Evolutionary conservation across 2,888 invertebrate genomes (phyloP), one percentile per base, ranked within the genome.

Genomic region (Agonopterix arenella): DNA sequence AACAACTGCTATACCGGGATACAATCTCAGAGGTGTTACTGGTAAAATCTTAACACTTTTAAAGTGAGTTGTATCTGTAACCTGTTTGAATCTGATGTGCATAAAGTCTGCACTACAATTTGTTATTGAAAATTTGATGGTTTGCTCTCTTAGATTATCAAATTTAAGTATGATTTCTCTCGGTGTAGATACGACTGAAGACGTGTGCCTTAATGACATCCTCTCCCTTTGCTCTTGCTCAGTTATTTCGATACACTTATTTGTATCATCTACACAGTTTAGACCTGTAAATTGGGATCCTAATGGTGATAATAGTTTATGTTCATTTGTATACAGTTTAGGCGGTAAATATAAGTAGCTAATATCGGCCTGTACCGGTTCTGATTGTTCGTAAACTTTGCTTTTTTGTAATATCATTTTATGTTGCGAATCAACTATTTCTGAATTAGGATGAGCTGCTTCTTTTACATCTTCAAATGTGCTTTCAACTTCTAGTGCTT

Each of bases 1-100:
- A 7, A 51, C 53, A 8, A 60, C 58, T 45, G 76, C 47, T 52
- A 84, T 57, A 8, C 88, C 86, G 28, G 86, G 79, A 55, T 66
- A 80, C 11, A 86, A 55, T 51, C 67, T 76, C 9, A 68, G 49
- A 8, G 77, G 65, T 18, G 66, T 70, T 45, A 43, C 57, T 2
- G 88, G 86, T 11, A 59, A 28, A 45, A 86, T 51, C 47, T 60
- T 73, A 18, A 65, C 51, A 42, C 40, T 62, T 40, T 58, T 66
- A 58, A 88, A 83, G 11, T 58, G 58, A 1, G 55, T 51, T 9
- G 37, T 47, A 45, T 83, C 70, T n/a, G 73, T 70, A 40, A 81
- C 44, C 50, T 57, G 55, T 60, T 72, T 67, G 62, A 75, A 85
- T 61, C 73, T 61, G 16, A 84, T 52, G 52, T 71, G 57, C 11